Evolutionary conservation across 2,888 invertebrate genomes (phyloP).

Genomic region (Athrips mouffetella): DNA sequence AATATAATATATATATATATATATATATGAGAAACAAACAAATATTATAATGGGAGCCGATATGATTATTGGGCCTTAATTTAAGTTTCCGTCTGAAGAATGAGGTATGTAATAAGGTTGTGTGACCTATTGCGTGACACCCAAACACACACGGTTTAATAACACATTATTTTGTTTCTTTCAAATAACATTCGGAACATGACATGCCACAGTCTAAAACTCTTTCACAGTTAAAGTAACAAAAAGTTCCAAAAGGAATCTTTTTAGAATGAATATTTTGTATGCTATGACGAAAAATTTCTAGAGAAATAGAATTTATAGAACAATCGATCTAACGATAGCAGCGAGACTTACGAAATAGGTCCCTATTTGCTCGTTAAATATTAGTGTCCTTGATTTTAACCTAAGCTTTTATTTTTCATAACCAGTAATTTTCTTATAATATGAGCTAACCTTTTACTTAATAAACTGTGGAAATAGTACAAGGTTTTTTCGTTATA

Average conservation of each 20-base stretch:
- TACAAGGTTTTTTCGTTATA: neutral
- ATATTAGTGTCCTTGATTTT: conserved; percentile 16
- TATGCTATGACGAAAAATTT: neutral
- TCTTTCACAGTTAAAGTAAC: neutral
- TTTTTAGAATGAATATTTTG: neutral
- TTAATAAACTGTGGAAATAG: neutral
- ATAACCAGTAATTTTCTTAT: conserved; percentile 4
- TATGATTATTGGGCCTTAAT: too few relatives aligned
- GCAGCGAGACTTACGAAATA: neutral
- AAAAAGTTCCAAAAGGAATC: neutral
- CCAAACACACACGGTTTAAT: conserved; percentile 45
- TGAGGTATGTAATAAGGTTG: neutral
- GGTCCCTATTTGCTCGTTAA: conserved; percentile 7
- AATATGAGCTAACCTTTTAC: neutral
- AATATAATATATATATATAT: too few relatives aligned
- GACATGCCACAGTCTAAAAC: neutral
- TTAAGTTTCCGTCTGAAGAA: too few relatives aligned
- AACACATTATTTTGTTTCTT: conserved; percentile 20
- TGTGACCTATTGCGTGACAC: conserved; percentile 35
- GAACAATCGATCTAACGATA: conserved; percentile 10
- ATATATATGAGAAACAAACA: too few relatives aligned
- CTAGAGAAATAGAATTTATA: neutral
- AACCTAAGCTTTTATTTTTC: neutral
- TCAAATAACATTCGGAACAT: conserved; percentile 1
- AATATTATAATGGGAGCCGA: too few relatives aligned